Evolutionary conservation across 2,797 vertebrate genomes (phyloP), one percentile per base, ranked within the genome.

Genomic region (Emys orbicularis): DNA sequence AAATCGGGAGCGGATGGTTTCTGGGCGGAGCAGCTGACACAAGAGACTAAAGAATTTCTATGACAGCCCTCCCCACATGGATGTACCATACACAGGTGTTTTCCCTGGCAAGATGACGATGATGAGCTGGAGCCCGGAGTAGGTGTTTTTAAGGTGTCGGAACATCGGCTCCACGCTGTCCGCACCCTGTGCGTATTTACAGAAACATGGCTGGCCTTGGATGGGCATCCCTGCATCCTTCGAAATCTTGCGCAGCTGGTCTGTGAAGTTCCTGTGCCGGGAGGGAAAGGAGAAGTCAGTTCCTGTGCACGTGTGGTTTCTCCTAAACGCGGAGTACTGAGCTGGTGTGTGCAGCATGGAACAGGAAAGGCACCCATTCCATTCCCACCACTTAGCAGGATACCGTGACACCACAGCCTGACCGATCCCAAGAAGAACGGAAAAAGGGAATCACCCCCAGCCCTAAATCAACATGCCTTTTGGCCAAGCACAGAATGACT

Each of bases 191-290:
- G 98, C 98, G 0, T 98, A 98, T 90, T 98, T 98, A 93, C 98
- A 98, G 98, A 98, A 98, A 25, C 98, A 98, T 44, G 98, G 98
- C 94, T 98, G 98, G n/a, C 98, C 98, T 61, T 98, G 98, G 97
- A 98, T 98, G 0, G 98, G 98, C 98, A 98, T 98, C 90, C 98
- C 98, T 0, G 98, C 98, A 0, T 98, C 98, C 90, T 98, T 98
- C 82, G 98, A 98, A 92, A 99, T 99, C 96, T 98, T 99, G 81
- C 98, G 98, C 44, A 99, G 98, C 93, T 98, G 98, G 96, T 99
- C 98, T 0, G 98, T 99, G 90, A 99, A 99, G 98, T 98, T 98
- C 98, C 98, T 99, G 94, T 37, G 91, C 81, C 88, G 95, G 0
- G 95, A 92, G 91, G 81, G 54, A 95, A 88, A 83, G 81, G 41